Percentiles rank a stretch among this genome's conserved stretches.
Conservation (phyloP, 1,140 invertebrate genomes). For the Sycophila sp. region DNA sequence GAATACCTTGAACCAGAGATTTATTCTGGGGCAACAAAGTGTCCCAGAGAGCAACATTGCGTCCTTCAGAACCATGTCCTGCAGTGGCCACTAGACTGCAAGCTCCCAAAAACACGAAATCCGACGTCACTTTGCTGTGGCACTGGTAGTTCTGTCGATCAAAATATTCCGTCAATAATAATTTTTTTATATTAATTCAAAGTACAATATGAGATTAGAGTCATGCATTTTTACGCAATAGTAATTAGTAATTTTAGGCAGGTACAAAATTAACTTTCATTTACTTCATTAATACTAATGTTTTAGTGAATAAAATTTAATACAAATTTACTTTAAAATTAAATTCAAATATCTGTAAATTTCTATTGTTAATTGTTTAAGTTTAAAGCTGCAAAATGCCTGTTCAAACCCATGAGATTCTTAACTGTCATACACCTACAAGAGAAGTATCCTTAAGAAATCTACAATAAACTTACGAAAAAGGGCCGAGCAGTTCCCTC, state of each 20-base stretch:
- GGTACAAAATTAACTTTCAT: no score
- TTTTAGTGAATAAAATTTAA: no score
- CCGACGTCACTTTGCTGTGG: slow-evolving; percentile 96
- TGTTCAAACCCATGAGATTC: no score
- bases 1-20: slow-evolving; percentile 87
- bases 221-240: background rate
- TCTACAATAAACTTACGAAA: slow-evolving; percentile 89
- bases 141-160: slow-evolving; percentile 89
- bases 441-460: no score
- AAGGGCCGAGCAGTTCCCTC: slow-evolving; percentile 88
- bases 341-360: no score
- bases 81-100: slow-evolving; percentile 97
- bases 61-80: slow-evolving; percentile 95
- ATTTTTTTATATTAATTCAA: background rate
- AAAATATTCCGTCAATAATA: slow-evolving; percentile 42
- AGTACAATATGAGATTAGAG: background rate
- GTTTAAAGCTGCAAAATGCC: no score
- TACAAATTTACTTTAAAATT: no score
- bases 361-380: no score
- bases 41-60: slow-evolving; percentile 99
- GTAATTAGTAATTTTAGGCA: no score
- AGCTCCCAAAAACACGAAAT: slow-evolving; percentile 97
- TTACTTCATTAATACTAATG: no score
- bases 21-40: slow-evolving; percentile 95
- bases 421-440: no score